Evolutionary conservation across 2,888 invertebrate species (phyloP), one percentile per base, ranked within the genome.

Genomic region (Leucophenga maculata): DNA sequence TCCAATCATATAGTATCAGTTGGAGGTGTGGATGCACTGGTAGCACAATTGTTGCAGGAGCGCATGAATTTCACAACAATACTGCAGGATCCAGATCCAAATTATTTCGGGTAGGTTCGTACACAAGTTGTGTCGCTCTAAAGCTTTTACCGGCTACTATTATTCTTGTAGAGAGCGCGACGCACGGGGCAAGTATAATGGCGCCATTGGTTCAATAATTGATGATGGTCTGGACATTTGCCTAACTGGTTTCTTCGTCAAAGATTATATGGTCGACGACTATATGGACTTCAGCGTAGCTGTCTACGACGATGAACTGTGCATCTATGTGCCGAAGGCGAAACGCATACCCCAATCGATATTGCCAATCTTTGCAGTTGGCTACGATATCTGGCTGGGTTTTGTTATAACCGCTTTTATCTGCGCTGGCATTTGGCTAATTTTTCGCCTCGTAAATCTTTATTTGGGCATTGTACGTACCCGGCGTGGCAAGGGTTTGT

Each of bases 251-350:
- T 86, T 88, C 72, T 90, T 90, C 72, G 84, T 89, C 13, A 89
- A 89, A 77, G 88, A 88, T 67, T 90, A 90, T 71, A 77, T 86
- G 72, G 86, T 87, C 55, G 81, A 85, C 3, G 85, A 88, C 26
- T 80, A 74, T 66, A 82, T 89, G 72, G 86, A 85, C 52, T 89
- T 89, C 68, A 84, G 89, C 0, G 86, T 86, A 14, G 82, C 88
- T 8, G 84, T 89, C 32, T 87, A 87, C 69, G 86, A 86, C 18
- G 90, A 90, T 69, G 72, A 85, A 73, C 77, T 90, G 20, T 90
- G 90, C 72, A 86, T 89, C 48, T 85, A 88, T 62, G 88, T 89
- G 8, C 88, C 87, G 22, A 89, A 89, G 77, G 87, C 89, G 0
- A 79, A 80, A 6, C 84, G 82, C 16, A 85, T 89, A 68, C 89